phyloP scores from a whole-genome alignment of 2,797 vertebrate genomes.

The Carduelis carduelis region DNA sequence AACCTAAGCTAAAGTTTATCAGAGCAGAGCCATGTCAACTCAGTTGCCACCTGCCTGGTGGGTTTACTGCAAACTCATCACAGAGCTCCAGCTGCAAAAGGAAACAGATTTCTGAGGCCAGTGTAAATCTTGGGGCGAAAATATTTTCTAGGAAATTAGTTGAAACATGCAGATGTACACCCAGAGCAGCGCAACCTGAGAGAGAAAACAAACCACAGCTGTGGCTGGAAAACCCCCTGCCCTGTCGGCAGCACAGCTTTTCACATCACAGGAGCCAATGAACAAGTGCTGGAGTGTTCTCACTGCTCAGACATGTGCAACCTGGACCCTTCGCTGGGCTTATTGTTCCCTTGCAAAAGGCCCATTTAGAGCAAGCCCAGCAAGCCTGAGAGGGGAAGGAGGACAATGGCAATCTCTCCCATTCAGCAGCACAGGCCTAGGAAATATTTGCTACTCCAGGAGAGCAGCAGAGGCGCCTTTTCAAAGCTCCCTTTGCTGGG shows the following conservation, averaged over 20 bases:
- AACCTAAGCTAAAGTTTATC: background rate
- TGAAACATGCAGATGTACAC: conserved; percentile 35
- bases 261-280: conserved; percentile 68
- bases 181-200: background rate
- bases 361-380: conserved; percentile 84
- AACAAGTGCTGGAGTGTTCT: conserved; percentile 74
- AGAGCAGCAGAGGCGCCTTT: conserved; percentile 78
- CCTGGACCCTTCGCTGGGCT: conserved; percentile 82
- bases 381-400: conserved; percentile 82
- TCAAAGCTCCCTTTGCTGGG: conserved; percentile 81
- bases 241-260: conserved; percentile 59
- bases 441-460: conserved; percentile 83
- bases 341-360: conserved; percentile 92
- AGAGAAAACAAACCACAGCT: conserved; percentile 57
- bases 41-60: background rate
- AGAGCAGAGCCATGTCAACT: background rate
- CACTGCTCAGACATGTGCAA: conserved; percentile 83
- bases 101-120: background rate
- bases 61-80: conserved; percentile 2
- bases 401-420: conserved; percentile 85
- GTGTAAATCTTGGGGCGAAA: conserved; percentile 15
- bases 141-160: conserved; percentile 38
- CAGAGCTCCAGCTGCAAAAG: background rate
- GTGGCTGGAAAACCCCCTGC: conserved; percentile 53
- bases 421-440: conserved; percentile 80